Conservation (phyloP, 2,888 invertebrate species). For the Ecdyonurus torrentis region DNA sequence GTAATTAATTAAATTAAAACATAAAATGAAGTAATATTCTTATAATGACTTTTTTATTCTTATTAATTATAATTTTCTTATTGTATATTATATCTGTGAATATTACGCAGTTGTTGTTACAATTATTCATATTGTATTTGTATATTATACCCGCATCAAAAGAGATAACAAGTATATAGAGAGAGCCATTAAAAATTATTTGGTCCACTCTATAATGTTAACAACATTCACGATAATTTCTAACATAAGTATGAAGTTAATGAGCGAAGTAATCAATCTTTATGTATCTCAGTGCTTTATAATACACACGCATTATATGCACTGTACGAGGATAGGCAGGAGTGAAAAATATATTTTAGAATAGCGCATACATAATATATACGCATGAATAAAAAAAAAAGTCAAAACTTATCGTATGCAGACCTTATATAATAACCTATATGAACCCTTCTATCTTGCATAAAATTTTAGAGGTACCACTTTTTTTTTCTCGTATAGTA, state of each 20-base stretch:
- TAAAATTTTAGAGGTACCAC: too few relatives aligned
- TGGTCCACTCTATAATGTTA: not conserved
- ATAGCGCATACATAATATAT: too few relatives aligned
- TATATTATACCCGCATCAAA: not conserved
- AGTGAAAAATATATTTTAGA: too few relatives aligned
- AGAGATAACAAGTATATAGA: not conserved
- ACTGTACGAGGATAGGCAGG: too few relatives aligned
- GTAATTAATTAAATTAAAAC: not conserved
- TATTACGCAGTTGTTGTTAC: not conserved
- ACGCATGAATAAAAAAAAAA: too few relatives aligned
- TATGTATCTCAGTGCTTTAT: not conserved
- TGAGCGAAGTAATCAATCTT: not conserved
- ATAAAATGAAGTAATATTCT: not conserved
- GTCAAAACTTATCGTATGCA: too few relatives aligned
- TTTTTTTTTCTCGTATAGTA: too few relatives aligned
- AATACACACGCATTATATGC: too few relatives aligned
- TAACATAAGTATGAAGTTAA: too few relatives aligned
- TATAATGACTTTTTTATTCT: not conserved
- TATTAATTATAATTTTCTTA: not conserved
- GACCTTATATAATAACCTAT: too few relatives aligned
- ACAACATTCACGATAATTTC: too few relatives aligned
- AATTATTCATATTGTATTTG: not conserved
- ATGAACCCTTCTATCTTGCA: too few relatives aligned
- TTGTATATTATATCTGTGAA: not conserved
- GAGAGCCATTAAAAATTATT: not conserved